Conservation (phyloP, 1,140 invertebrate genomes). For the Metopolophium dirhodum region DNA sequence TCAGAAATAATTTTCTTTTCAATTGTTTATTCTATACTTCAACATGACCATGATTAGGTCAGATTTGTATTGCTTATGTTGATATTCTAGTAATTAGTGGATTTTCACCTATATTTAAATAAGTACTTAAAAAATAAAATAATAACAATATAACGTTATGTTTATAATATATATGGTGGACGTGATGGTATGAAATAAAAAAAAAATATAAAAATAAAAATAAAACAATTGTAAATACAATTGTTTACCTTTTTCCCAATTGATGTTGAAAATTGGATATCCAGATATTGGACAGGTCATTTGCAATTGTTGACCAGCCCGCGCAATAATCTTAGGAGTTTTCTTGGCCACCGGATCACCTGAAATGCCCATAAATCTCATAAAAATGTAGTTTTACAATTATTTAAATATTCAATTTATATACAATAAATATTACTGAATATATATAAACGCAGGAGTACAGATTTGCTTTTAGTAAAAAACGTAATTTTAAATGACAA, state of each 20-base stretch:
- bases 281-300: conserved; percentile 49
- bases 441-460: no score
- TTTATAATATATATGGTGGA: not conserved
- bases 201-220: no score
- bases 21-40: not conserved
- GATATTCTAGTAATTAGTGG: not conserved
- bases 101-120: not conserved
- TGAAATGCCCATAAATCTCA: not conserved
- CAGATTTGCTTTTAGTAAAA: not conserved
- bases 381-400: not conserved
- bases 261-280: conserved; percentile 57
- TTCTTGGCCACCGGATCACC: conserved; percentile 47
- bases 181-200: no score
- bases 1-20: not conserved
- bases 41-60: not conserved
- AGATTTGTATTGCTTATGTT: not conserved
- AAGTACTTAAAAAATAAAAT: not conserved
- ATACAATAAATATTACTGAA: no score
- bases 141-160: not conserved
- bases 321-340: conserved; percentile 68
- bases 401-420: no score
- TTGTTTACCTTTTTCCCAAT: conserved; percentile 51
- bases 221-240: no score
- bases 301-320: conserved; percentile 70
- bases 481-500: not conserved